Evolutionary conservation across 2,113 vertebrate genomes (phyloP), one percentile per base, ranked within the genome.

Genomic region (Hippocampus mohnikei): DNA sequence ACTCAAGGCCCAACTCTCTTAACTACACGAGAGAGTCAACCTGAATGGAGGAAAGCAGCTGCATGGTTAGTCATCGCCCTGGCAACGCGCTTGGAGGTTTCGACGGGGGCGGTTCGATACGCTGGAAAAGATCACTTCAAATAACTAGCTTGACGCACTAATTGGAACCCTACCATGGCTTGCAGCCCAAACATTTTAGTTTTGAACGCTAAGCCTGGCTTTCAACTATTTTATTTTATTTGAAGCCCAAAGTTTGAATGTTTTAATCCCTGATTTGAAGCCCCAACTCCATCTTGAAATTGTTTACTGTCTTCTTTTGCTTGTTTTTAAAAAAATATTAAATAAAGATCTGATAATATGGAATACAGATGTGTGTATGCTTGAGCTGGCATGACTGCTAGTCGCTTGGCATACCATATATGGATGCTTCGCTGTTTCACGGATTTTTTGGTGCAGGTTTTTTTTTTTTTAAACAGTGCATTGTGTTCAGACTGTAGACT

Each of bases 1-100:
- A 69, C 60, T 48, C 60, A 77, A 21, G 46, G 13, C 33, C 70
- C 10, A 67, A 66, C 64, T 15, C 46, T 42, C 37, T 50, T 48
- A 29, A 46, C 21, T 23, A 13, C 48, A 52, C 55, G 67, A n/a
- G n/a, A 55, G 52, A 55, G n/a, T 10, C 2, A 23, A 55, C 48
- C 21, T 7, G 18, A 55, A 55, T n/a, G 52, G 21, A 9, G 52
- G 52, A 55, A 55, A 55, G 52, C 52, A 55, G 52, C 52, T 55
- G 52, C 21, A 10, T 11, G 8, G n/a, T 55, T 55, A 11, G 52
- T 55, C 52, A 55, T 55, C 52, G 2, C n/a, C 21, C 52, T 55
- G 21, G 52, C 52, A 52, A 52, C n/a, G n/a, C 18, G 21, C 21
- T 10, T 9, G 21, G 48, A 55, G 5, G 8, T 3, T 23, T 3